phyloP scores from a whole-genome alignment of 2,888 invertebrate genomes.

The Oligia fasciuncula region DNA sequence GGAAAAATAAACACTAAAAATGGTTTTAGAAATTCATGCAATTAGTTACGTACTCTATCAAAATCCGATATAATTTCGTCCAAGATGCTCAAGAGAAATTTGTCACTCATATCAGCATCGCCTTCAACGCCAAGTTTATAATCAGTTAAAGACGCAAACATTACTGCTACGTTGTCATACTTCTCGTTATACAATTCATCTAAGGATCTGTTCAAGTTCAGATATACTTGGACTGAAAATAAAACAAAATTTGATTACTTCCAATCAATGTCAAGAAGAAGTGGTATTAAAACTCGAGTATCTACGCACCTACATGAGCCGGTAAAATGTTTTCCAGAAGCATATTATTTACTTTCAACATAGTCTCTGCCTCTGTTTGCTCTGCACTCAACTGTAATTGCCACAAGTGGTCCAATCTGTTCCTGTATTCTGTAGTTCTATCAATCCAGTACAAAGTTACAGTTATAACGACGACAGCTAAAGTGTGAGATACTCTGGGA shows the following conservation, averaged over 20 bases:
- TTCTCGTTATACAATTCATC: conserved; percentile 96
- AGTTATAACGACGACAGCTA: conserved; percentile 93
- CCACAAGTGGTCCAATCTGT: conserved; percentile 95
- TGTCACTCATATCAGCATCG: conserved; percentile 91
- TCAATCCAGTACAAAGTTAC: conserved; percentile 95
- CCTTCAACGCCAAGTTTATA: conserved; percentile 92
- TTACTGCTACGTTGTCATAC: conserved; percentile 97
- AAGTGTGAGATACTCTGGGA: conserved; percentile 92
- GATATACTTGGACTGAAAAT: conserved; percentile 93
- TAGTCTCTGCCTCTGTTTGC: conserved; percentile 95
- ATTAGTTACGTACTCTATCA: conserved; percentile 92
- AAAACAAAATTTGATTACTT: conserved; percentile 19
- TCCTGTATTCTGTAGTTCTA: conserved; percentile 96
- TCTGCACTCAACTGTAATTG: conserved; percentile 93
- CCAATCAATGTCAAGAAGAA: not conserved
- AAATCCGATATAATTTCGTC: conserved; percentile 98
- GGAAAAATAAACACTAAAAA: not conserved
- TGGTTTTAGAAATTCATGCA: too few species aligned
- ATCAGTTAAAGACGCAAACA: conserved; percentile 98
- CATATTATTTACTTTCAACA: conserved; percentile 96
- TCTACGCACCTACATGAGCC: conserved; percentile 94
- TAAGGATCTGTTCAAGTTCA: conserved; percentile 92
- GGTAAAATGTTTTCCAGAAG: conserved; percentile 98
- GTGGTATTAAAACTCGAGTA: not conserved
- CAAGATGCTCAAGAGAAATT: conserved; percentile 92